Evolutionary conservation across 2,113 vertebrate genomes (phyloP).

Genomic region (Indicator maculatus): DNA sequence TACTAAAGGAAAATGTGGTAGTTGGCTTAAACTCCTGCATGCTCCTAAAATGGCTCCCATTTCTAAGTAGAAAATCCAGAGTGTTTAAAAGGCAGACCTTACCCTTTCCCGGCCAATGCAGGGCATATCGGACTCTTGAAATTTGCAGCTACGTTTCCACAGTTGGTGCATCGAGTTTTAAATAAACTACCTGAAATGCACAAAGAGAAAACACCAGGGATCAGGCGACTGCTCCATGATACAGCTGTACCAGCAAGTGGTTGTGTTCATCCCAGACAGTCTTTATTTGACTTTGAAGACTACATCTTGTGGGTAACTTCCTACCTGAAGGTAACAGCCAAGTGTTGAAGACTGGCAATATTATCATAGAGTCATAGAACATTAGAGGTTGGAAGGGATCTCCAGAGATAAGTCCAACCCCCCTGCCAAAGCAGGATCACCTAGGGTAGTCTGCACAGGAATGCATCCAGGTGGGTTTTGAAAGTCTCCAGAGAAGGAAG

Average conservation of each 20-base stretch:
- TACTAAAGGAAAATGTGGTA: background rate
- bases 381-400: too few relatives aligned
- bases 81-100: constrained; percentile 22
- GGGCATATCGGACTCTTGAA: constrained; percentile 90
- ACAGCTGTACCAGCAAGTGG: background rate
- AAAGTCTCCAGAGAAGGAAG: too few relatives aligned
- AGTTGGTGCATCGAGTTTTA: constrained; percentile 93
- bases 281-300: background rate
- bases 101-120: constrained; percentile 90
- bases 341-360: background rate
- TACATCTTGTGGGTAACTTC: background rate
- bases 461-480: too few relatives aligned
- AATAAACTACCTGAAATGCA: constrained; percentile 87
- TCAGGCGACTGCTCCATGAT: background rate
- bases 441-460: too few relatives aligned
- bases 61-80: background rate
- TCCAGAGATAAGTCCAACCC: too few relatives aligned
- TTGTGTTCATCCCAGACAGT: rapidly evolving
- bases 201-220: background rate
- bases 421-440: too few relatives aligned
- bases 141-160: constrained; percentile 84
- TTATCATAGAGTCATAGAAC: too few relatives aligned
- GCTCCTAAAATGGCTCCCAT: background rate
- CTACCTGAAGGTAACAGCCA: rapidly evolving
- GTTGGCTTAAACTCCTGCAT: background rate